A percentile compares a stretch with the other conserved stretches of the same genome.
Conservation (phyloP, 1,140 invertebrate genomes). For the Drosophila subpulchrella region DNA sequence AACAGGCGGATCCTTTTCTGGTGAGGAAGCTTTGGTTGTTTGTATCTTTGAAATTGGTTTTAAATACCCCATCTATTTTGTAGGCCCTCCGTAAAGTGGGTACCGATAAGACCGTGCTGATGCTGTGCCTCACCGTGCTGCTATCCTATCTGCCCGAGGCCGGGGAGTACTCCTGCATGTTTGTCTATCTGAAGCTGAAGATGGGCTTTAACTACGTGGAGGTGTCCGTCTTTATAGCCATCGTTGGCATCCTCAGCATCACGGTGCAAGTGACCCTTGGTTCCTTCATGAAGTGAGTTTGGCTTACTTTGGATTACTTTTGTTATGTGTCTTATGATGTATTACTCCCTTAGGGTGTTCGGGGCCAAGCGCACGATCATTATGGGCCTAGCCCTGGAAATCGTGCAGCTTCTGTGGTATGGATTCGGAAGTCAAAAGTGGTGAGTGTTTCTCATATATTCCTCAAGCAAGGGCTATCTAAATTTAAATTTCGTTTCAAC, state of each 20-base stretch:
- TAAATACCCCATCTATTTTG: constrained; percentile 23
- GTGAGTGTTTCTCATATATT: constrained; percentile 33
- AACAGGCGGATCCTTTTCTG: constrained; percentile 99
- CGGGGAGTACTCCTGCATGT: constrained; percentile 99
- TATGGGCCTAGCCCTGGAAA: constrained; percentile 97
- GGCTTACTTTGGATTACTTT: neutral
- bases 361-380: constrained; percentile 99
- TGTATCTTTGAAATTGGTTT: neutral
- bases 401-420: constrained; percentile 98
- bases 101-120: constrained; percentile 97
- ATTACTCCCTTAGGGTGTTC: constrained; percentile 84
- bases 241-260: constrained; percentile 98
- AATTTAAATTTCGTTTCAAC: neutral
- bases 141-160: constrained; percentile 99
- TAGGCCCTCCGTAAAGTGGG: constrained; percentile 96
- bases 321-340: neutral
- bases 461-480: neutral
- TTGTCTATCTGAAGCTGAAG: constrained; percentile 99
- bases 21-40: constrained; percentile 84
- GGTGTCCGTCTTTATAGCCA: constrained; percentile 98
- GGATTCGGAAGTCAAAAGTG: constrained; percentile 91
- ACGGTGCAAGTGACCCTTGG: constrained; percentile 96
- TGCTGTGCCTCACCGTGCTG: constrained; percentile 98
- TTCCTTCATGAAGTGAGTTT: constrained; percentile 90
- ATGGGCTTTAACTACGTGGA: constrained; percentile 98